Evolutionary conservation across 2,888 invertebrate species (phyloP).

Genomic region (Aporophyla nigra): DNA sequence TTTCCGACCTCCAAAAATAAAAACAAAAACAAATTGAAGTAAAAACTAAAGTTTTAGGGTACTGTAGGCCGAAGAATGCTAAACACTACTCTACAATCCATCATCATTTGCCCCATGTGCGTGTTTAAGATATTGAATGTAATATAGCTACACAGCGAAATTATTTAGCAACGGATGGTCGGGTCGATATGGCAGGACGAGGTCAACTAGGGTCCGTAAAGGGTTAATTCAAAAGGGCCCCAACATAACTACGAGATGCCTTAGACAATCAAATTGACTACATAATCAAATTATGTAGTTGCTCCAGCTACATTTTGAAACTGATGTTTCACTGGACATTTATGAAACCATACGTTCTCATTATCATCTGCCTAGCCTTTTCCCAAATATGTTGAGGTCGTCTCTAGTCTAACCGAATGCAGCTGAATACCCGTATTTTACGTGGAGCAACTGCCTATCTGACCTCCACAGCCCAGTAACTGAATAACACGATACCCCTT

Average conservation of each 20-base stretch:
- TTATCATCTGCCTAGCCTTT: too few relatives aligned
- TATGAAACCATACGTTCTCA: not conserved
- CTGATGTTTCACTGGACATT: conserved; percentile 3
- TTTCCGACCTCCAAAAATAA: too few relatives aligned
- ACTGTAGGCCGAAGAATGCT: not conserved
- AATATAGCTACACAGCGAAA: conserved; percentile 22
- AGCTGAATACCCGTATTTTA: too few relatives aligned
- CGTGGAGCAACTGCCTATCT: too few relatives aligned
- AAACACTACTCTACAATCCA: conserved; percentile 13
- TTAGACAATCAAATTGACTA: conserved; percentile 44
- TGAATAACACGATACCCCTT: too few relatives aligned
- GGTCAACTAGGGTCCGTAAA: conserved; percentile 49
- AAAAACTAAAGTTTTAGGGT: not conserved
- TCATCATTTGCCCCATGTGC: conserved; percentile 14
- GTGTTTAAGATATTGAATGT: not conserved
- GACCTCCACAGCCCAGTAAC: too few relatives aligned
- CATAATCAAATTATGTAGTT: conserved; percentile 47
- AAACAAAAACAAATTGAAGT: too few relatives aligned
- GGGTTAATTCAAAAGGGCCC: conserved; percentile 57
- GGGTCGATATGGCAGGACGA: conserved; percentile 47
- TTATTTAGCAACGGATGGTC: conserved; percentile 51
- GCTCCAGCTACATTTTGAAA: conserved; percentile 6
- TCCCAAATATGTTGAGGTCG: too few relatives aligned
- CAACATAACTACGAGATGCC: conserved; percentile 30
- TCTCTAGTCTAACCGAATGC: too few relatives aligned